phyloP scores from a whole-genome alignment of 2,888 invertebrate species.

The Chymomyza caudatula region DNA sequence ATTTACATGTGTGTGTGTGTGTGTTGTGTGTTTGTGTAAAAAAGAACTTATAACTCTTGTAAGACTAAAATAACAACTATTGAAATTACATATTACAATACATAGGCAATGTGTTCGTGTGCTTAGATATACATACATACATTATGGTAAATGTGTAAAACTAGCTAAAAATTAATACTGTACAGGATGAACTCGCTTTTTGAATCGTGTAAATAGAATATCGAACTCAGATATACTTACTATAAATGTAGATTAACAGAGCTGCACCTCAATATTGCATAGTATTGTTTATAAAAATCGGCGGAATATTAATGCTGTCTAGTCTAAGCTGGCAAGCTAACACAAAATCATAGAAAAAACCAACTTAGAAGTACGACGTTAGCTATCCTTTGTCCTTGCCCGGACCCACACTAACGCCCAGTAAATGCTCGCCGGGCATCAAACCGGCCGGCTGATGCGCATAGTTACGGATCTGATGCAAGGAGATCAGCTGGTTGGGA shows the following conservation, averaged over 20 bases:
- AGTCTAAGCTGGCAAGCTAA: constrained; percentile 8
- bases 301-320: constrained; percentile 25
- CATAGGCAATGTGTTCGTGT: constrained; percentile 8
- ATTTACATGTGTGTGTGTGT: constrained; percentile 32
- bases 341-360: constrained; percentile 26
- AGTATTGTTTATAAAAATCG: constrained; percentile 28
- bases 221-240: constrained; percentile 1
- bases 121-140: constrained; percentile 25
- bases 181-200: constrained; percentile 48
- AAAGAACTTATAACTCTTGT: not conserved
- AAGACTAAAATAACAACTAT: not conserved
- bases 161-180: constrained; percentile 68
- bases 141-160: constrained; percentile 42
- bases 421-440: constrained; percentile 84
- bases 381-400: constrained; percentile 78
- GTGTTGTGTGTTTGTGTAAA: not conserved
- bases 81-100: not conserved
- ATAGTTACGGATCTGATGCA: constrained; percentile 97
- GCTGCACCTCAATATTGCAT: not conserved
- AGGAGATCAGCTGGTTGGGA: constrained; percentile 95
- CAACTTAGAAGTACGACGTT: constrained; percentile 74
- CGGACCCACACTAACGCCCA: constrained; percentile 78
- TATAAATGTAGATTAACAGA: not conserved
- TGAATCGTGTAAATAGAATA: constrained; percentile 11
- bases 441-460: constrained; percentile 91